Evolutionary conservation across 2,888 invertebrate genomes (phyloP).

Genomic region (Lasiommata megera): DNA sequence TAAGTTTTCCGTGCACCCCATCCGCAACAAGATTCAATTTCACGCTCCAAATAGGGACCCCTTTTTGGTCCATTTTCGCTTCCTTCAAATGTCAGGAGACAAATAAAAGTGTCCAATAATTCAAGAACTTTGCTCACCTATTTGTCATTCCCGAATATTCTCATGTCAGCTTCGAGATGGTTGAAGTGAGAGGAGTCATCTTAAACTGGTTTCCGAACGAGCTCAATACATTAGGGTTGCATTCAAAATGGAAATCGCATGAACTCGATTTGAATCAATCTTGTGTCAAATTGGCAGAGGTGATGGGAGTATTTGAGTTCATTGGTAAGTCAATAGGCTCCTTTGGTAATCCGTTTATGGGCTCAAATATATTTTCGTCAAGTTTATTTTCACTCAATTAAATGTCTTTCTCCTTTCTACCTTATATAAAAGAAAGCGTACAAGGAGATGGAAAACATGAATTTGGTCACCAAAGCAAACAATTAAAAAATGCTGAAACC

Average conservation of each 20-base stretch:
- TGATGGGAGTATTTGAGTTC: conserved; percentile 28
- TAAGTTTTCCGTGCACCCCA: conserved; percentile 74
- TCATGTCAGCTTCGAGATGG: conserved; percentile 32
- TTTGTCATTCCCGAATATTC: conserved; percentile 36
- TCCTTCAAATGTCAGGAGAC: conserved; percentile 73
- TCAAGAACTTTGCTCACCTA: conserved; percentile 52
- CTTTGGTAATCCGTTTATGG: conserved; percentile 26
- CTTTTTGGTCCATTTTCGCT: conserved; percentile 63
- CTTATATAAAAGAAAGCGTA: not conserved
- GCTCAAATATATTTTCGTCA: not conserved
- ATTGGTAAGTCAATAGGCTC: conserved; percentile 25
- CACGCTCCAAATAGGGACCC: conserved; percentile 77
- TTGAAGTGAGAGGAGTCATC: conserved; percentile 46
- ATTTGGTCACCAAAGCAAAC: no score
- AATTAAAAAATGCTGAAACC: no score
- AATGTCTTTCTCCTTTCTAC: not conserved
- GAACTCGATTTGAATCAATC: conserved; percentile 73
- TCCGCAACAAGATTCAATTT: conserved; percentile 81
- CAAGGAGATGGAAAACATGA: not conserved
- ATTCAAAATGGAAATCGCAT: conserved; percentile 64
- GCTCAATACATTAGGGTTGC: conserved; percentile 71
- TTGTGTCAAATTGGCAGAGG: conserved; percentile 68
- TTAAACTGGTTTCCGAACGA: conserved; percentile 53
- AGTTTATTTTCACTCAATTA: not conserved
- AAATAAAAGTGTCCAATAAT: conserved; percentile 56